Evolutionary conservation across 2,888 invertebrate species (phyloP).

Genomic region (Aromia moschata): DNA sequence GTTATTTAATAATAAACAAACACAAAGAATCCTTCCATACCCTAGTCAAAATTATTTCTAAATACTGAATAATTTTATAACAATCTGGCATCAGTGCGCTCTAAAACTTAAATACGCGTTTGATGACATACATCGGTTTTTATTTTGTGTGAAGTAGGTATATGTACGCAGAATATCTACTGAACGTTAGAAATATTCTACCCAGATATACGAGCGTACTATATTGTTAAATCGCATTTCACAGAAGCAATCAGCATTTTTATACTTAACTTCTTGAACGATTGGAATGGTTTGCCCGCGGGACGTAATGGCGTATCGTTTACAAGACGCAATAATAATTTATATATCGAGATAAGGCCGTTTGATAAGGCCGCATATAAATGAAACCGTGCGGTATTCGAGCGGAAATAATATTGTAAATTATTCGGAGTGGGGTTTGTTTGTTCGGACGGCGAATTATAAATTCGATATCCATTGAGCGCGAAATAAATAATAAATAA

Average conservation of each 20-base stretch:
- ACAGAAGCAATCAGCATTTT: slow-evolving; percentile 22
- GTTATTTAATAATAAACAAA: too few species aligned
- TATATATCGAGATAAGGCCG: slow-evolving; percentile 36
- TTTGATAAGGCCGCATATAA: slow-evolving; percentile 39
- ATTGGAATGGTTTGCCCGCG: slow-evolving; percentile 8
- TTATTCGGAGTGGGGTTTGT: slow-evolving; percentile 25
- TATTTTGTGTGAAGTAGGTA: too few species aligned
- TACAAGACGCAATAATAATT: slow-evolving; percentile 39
- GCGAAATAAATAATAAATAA: slow-evolving; percentile 53
- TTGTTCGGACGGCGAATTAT: slow-evolving; percentile 34
- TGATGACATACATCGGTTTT: too few species aligned
- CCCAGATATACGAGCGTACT: too few species aligned
- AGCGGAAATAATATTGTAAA: slow-evolving; percentile 36
- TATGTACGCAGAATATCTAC: too few species aligned
- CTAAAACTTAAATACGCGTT: too few species aligned
- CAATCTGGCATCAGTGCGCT: too few species aligned
- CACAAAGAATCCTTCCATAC: too few species aligned
- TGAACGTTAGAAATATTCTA: too few species aligned
- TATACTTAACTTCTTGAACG: slow-evolving; percentile 8
- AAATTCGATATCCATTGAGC: slow-evolving; percentile 42
- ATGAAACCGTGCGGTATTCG: slow-evolving; percentile 32
- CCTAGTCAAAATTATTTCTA: too few species aligned
- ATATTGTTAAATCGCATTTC: too few species aligned
- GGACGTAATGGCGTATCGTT: slow-evolving; percentile 25
- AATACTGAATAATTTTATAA: too few species aligned